Evolutionary conservation across 2,888 invertebrate genomes (phyloP).

Genomic region (Phalangium opilio): DNA sequence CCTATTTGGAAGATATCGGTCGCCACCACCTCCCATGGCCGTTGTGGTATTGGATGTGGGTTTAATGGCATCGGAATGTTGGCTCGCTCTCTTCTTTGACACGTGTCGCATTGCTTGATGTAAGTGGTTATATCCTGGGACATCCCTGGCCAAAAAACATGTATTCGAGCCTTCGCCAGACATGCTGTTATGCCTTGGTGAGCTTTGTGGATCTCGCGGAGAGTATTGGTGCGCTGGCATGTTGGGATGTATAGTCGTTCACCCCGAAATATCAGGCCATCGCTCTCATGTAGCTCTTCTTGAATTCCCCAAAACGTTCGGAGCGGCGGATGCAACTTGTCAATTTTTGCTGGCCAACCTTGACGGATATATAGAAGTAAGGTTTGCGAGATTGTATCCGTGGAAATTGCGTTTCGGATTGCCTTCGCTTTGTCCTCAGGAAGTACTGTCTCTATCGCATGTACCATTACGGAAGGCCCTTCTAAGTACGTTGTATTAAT

Average conservation of each 20-base stretch:
- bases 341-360: constrained; percentile 4
- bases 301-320: too few relatives aligned
- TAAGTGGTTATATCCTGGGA: too few relatives aligned
- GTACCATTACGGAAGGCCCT: not conserved
- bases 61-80: too few relatives aligned
- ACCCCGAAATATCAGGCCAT: too few relatives aligned
- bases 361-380: not conserved
- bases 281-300: too few relatives aligned
- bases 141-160: constrained; percentile 1
- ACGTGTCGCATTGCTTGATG: too few relatives aligned
- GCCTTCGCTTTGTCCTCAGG: not conserved
- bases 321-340: too few relatives aligned
- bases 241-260: too few relatives aligned
- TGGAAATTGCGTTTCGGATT: not conserved
- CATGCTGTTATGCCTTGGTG: not conserved
- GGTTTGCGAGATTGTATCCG: constrained; percentile 2
- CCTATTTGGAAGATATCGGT: constrained; percentile 1
- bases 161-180: not conserved
- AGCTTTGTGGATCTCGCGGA: not conserved
- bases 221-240: too few relatives aligned
- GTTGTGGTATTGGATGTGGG: not conserved
- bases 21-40: constrained; percentile 4
- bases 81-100: too few relatives aligned
- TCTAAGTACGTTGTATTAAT: not conserved
- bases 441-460: not conserved